Evolutionary conservation across 1,140 invertebrate genomes (phyloP), one percentile per base, ranked within the genome.

Genomic region (Ceratina japonica): DNA sequence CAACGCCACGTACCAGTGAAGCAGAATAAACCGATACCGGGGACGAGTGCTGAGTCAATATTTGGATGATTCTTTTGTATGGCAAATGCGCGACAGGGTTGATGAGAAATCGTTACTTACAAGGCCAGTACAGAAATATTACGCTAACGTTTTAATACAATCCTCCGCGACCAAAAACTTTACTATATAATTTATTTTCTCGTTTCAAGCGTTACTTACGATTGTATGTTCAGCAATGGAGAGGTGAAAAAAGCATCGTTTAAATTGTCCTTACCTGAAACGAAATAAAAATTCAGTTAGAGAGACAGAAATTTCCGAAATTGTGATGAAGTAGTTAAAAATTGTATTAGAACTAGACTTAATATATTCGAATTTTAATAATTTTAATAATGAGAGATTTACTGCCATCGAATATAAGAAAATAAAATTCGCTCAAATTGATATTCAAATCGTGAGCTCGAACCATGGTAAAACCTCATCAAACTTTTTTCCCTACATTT

Each of bases 211-310:
- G 2, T 62, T 62, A 62, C 59, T 62, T 16, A 62, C 59, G 22
- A 27, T 56, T 8, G 37, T 44, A 10, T 8, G 22, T 24, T 24
- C 59, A 61, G 22, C 15, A 20, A 61, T 12, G 22, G 18, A 1
- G 12, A 44, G 8, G 2, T 44, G 5, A 20, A 37, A 8, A 8
- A 8, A 20, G n/a, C 59, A 27, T 13, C 2, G n/a, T 3, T 44
- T 12, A 22, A 4, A 16, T 52, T 16, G 22, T 16, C 4, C 72
- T 64, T 74, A 74, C 72, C 72, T 74, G 51, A 74, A 74, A 74
- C 61, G 56, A 56, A 64, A 24, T 54, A 0, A 44, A 13, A 16
- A 64, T 37, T 51, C 16, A 2, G 0, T 58, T 70, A 58, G 3
- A 27, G n/a, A 49, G 16, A n/a, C 0, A 44, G 12, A 64, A 63